Conservation (phyloP, 1,140 invertebrate genomes). For the Ridgeia piscesae region DNA sequence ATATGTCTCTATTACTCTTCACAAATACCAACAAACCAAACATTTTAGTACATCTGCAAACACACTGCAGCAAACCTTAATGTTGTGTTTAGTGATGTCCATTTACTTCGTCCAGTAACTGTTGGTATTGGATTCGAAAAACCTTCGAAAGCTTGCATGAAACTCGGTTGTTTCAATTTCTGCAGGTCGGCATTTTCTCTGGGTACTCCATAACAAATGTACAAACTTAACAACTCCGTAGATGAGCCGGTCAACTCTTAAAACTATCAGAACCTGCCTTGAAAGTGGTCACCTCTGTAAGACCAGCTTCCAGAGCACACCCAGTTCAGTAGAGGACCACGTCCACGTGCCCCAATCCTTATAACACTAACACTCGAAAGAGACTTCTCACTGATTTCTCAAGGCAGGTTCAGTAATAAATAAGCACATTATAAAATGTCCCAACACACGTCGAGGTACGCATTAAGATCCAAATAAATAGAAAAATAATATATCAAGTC, state of each 20-base stretch:
- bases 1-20: background rate
- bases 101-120: background rate
- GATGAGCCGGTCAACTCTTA: background rate
- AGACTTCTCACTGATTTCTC: background rate
- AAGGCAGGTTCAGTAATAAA: slow-evolving; percentile 1
- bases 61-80: background rate
- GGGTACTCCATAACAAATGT: background rate
- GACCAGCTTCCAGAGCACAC: background rate
- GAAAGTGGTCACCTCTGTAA: background rate
- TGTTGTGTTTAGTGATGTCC: background rate
- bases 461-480: background rate
- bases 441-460: background rate
- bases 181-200: background rate
- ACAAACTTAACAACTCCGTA: background rate
- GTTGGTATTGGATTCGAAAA: background rate
- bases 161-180: background rate
- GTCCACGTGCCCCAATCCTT: background rate
- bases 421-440: background rate
- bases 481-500: background rate
- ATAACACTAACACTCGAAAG: background rate
- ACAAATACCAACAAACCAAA: background rate
- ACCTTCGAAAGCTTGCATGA: background rate
- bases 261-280: background rate
- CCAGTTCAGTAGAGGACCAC: background rate
- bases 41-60: background rate